Conservation (phyloP, 2,113 vertebrate species). For the Bungarus multicinctus region DNA sequence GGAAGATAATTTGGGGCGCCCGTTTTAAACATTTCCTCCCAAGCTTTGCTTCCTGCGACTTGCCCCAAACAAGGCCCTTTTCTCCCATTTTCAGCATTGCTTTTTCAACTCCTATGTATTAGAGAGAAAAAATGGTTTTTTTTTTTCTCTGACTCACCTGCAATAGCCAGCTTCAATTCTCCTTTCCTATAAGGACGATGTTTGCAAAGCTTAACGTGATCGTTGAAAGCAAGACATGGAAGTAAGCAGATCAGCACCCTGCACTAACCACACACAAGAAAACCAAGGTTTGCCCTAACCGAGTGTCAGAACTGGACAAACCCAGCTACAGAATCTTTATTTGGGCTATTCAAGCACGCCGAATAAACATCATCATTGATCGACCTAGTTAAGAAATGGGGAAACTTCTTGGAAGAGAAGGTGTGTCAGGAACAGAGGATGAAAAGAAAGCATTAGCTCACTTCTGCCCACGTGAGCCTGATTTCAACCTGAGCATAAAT, state of each 20-base stretch:
- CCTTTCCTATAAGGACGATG: constrained; percentile 21
- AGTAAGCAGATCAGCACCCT: neutral
- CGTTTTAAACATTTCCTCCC: constrained; percentile 29
- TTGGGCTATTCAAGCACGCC: neutral
- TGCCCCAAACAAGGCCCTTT: too few species aligned
- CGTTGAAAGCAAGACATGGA: neutral
- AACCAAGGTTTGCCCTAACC: too few species aligned
- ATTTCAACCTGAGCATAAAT: neutral
- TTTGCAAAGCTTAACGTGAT: neutral
- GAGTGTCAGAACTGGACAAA: neutral
- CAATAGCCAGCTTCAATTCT: constrained; percentile 32
- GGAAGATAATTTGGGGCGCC: neutral
- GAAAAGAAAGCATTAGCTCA: neutral
- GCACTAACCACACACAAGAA: neutral
- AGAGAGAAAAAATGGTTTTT: neutral
- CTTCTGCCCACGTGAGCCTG: neutral
- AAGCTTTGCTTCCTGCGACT: constrained; percentile 36
- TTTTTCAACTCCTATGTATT: constrained; percentile 37
- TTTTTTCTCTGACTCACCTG: neutral
- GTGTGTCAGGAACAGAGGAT: neutral
- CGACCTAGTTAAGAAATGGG: constrained; percentile 50
- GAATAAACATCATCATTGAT: constrained; percentile 11
- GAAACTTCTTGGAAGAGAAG: neutral
- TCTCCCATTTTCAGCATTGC: constrained; percentile 4
- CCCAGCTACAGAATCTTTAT: neutral